Conservation (phyloP, 2,888 invertebrate species). For the Lysandra bellargus region DNA sequence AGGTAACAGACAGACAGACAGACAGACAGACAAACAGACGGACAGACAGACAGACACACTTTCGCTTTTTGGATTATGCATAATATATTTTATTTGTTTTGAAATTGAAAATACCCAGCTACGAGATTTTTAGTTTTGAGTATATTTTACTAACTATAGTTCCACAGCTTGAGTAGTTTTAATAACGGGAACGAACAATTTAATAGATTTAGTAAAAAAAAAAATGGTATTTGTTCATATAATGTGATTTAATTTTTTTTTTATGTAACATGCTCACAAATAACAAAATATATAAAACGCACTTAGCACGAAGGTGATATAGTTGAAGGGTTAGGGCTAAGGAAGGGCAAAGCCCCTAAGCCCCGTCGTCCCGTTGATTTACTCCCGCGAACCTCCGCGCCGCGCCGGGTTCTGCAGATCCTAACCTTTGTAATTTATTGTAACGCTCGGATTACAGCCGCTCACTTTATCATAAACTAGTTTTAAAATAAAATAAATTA, state of each 20-base stretch:
- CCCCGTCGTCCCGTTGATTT: conserved; percentile 46
- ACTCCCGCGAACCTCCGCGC: conserved; percentile 43
- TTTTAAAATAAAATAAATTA: too few relatives aligned
- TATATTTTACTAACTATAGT: too few relatives aligned
- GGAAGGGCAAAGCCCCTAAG: conserved; percentile 40
- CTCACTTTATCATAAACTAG: conserved; percentile 16
- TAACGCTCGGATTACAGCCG: conserved; percentile 25
- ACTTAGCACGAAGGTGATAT: conserved; percentile 25
- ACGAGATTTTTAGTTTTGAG: too few relatives aligned
- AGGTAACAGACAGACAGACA: too few relatives aligned
- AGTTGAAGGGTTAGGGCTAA: conserved; percentile 36
- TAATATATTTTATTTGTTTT: too few relatives aligned
- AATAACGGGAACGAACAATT: not conserved
- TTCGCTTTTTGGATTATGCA: too few relatives aligned
- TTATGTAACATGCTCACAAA: not conserved
- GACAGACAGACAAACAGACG: too few relatives aligned
- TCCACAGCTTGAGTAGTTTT: too few relatives aligned
- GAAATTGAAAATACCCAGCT: too few relatives aligned
- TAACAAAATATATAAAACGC: not conserved
- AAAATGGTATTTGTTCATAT: too few relatives aligned
- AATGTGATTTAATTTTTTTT: too few relatives aligned
- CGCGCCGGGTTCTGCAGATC: conserved; percentile 39
- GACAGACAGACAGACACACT: too few relatives aligned
- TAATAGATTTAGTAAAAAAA: not conserved
- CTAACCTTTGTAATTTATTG: conserved; percentile 32